These are phyloP conservation scores for Lepidurus apus DNA, from an alignment of 1,140 invertebrate species.

Conservation along the genomic window DNA sequence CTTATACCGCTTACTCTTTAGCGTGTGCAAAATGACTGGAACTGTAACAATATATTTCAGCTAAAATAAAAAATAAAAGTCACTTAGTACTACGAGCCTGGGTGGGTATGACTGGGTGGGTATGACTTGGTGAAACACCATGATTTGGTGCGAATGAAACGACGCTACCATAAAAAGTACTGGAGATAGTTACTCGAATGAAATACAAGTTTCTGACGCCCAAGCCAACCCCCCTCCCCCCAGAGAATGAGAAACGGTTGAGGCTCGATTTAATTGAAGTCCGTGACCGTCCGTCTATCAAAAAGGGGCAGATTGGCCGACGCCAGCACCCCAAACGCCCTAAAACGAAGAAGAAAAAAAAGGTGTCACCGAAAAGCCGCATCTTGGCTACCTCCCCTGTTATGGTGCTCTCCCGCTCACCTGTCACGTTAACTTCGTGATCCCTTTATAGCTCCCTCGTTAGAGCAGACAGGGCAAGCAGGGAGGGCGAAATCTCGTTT, in stretches of 20 bases:
- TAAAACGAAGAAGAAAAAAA: not conserved
- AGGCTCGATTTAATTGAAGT: not conserved
- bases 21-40: too few relatives aligned
- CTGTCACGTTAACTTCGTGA: slow-evolving; percentile 13
- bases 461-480: not conserved
- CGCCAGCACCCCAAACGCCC: not conserved
- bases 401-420: not conserved
- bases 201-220: too few relatives aligned
- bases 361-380: slow-evolving; percentile 16
- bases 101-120: too few relatives aligned
- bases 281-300: not conserved
- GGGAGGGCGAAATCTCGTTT: slow-evolving; percentile 4
- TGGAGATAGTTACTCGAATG: too few relatives aligned
- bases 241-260: not conserved
- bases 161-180: too few relatives aligned
- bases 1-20: too few relatives aligned
- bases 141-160: too few relatives aligned
- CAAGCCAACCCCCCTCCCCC: not conserved
- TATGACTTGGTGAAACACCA: too few relatives aligned
- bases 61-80: too few relatives aligned
- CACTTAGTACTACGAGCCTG: too few relatives aligned
- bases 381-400: not conserved
- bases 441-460: slow-evolving; percentile 21
- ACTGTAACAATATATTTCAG: too few relatives aligned
- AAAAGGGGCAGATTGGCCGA: not conserved